Conservation (phyloP, 2,888 invertebrate species). For the Pristionchus japonicus region DNA sequence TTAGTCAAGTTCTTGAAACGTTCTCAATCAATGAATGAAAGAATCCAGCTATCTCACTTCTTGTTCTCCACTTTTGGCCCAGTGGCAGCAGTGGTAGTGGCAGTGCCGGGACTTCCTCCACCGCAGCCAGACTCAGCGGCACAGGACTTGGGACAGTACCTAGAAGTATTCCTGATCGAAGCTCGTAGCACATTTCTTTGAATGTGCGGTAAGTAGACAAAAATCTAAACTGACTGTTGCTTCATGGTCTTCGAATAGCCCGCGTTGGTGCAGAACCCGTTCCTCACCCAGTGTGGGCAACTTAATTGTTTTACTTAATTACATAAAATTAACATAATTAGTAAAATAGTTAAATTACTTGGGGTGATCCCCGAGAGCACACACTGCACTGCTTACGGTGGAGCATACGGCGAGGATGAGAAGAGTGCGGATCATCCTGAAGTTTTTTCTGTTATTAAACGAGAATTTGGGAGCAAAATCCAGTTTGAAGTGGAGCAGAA, state of each 20-base stretch:
- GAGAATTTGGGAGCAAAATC: too few relatives aligned
- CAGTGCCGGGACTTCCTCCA: neutral
- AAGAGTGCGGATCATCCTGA: neutral
- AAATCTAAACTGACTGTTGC: neutral
- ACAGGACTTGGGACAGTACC: neutral
- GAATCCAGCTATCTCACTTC: too few relatives aligned
- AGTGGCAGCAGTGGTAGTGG: neutral
- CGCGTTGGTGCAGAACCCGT: conserved; percentile 12
- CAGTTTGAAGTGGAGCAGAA: neutral
- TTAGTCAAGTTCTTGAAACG: too few relatives aligned
- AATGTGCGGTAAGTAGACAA: neutral
- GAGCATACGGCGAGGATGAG: neutral
- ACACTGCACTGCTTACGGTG: neutral
- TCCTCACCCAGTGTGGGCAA: neutral
- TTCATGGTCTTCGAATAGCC: neutral
- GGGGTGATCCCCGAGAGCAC: neutral
- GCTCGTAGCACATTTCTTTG: too few relatives aligned
- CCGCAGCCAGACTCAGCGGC: neutral
- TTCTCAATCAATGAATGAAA: too few relatives aligned
- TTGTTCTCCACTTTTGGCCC: neutral
- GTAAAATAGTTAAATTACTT: too few relatives aligned
- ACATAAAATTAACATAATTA: neutral
- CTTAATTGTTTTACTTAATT: neutral
- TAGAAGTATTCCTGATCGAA: too few relatives aligned
- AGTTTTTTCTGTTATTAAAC: too few relatives aligned